A percentile compares a stretch with the other conserved stretches of the same genome.
Evolutionary conservation across 2,113 vertebrate genomes (phyloP).

Genomic region (Pagrus major): DNA sequence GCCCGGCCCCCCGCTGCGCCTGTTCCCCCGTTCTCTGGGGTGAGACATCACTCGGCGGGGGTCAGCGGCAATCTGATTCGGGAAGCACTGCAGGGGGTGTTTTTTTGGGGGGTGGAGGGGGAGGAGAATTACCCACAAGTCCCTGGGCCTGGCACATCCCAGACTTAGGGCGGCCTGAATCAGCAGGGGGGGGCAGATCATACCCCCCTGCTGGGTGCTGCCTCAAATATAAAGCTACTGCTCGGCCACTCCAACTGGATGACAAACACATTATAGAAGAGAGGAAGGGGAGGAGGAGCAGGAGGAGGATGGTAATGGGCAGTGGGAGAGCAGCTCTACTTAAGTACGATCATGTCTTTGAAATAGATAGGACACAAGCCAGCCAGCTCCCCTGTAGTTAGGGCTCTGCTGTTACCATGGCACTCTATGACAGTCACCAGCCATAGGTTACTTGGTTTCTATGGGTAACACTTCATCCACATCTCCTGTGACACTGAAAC

Average conservation of each 20-base stretch:
- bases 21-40: conserved; percentile 58
- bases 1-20: conserved; percentile 53
- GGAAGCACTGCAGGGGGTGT: conserved; percentile 65
- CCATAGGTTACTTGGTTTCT: conserved; percentile 73
- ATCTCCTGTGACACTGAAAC: conserved; percentile 29
- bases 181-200: conserved; percentile 61
- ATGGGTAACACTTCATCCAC: conserved; percentile 64
- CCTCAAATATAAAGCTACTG: conserved; percentile 65
- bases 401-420: conserved; percentile 74
- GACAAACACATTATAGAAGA: conserved; percentile 53
- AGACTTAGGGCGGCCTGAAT: conserved; percentile 67
- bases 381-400: conserved; percentile 56
- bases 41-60: conserved; percentile 76
- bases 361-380: conserved; percentile 61
- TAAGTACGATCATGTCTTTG: conserved; percentile 61
- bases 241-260: conserved; percentile 63
- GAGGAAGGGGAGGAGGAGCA: not conserved
- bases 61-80: conserved; percentile 76
- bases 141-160: conserved; percentile 68
- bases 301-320: conserved; percentile 27
- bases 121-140: conserved; percentile 72
- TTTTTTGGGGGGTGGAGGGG: conserved; percentile 7
- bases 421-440: conserved; percentile 60
- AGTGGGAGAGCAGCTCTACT: conserved; percentile 48
- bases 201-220: conserved; percentile 62